Base-by-base conservation (phyloP, 23 tunicate species). In the Trididemnum clinides region DNA sequence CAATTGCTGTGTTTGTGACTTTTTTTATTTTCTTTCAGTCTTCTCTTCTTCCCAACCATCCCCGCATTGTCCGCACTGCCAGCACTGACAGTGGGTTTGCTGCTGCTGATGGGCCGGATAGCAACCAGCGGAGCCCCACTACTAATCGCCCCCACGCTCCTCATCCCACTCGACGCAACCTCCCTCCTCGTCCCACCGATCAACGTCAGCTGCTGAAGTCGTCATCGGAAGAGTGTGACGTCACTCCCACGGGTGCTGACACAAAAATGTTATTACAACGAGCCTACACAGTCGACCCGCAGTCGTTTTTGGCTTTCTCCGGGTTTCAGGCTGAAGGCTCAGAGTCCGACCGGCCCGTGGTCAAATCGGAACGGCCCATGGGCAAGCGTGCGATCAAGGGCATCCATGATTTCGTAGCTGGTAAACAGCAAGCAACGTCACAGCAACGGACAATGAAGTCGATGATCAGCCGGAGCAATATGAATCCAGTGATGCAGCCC, bases 11-110 rank as follows among this genome's bases (percentile, higher is more conserved):
- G n/a, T n/a, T n/a, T n/a, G n/a, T n/a, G n/a, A n/a, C n/a, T n/a
- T n/a, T n/a, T n/a, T n/a, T n/a, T n/a, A 15, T 44, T 15, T 44
- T 33, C 10, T 70, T 70, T 70, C 77, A 84, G 90, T 50, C 74
- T 10, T 27, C 85, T 22, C 57, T 91, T 27, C 90, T 91, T 20
- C 96, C 96, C 27, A 91, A 91, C 80, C 90, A 81, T 50, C 96
- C 90, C 20, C 90, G 81, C 50, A 86, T 91, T 6, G 80, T 90
- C 18, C 81, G 96, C 34, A 80, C 90, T 2, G 88, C 96, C 7
- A 86, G 90, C 50, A 76, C 75, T 30, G 96, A 91, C 83, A 91
- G 96, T 44, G 96, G 96, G 0, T 78, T 91, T 29, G 51, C 82
- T 33, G 77, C 78, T 18, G 64, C 81, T 0, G 96, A 89, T 10